Conservation (phyloP, 2,797 vertebrate species). For the Acrossocheilus fasciatus region DNA sequence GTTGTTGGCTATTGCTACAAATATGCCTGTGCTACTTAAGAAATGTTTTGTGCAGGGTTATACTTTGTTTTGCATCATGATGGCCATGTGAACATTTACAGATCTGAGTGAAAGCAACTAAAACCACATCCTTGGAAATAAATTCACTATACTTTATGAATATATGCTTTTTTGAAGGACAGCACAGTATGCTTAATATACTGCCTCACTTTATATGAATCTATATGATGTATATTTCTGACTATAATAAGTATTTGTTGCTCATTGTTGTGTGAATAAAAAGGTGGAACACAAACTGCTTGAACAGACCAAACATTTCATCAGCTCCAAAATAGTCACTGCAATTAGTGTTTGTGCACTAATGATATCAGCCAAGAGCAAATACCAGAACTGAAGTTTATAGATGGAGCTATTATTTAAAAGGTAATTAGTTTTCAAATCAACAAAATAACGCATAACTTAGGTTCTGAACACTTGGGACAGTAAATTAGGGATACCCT, state of each 20-base stretch:
- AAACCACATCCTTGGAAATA: background rate
- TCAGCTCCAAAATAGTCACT: background rate
- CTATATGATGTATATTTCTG: slow-evolving; percentile 39
- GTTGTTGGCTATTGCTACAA: background rate
- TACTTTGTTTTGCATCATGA: background rate
- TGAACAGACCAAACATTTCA: background rate
- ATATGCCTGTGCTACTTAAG: background rate
- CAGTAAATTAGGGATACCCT: background rate
- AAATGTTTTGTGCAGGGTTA: background rate
- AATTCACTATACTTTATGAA: background rate
- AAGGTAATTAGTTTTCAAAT: background rate
- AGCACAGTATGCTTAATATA: slow-evolving; percentile 7
- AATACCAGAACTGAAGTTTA: background rate
- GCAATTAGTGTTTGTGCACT: background rate
- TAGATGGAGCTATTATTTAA: background rate
- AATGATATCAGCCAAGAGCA: background rate
- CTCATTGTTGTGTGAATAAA: slow-evolving; percentile 51
- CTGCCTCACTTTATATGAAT: slow-evolving; percentile 22
- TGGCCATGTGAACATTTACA: background rate
- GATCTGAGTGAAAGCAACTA: background rate
- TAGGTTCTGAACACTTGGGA: background rate
- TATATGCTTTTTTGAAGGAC: slow-evolving; percentile 2
- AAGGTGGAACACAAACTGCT: slow-evolving; percentile 26
- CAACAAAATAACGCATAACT: background rate
- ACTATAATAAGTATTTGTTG: slow-evolving; percentile 50